These are phyloP conservation scores for Acipenser transmontanus DNA, from an alignment of 2,797 vertebrate genomes.

Conservation along the genomic window DNA sequence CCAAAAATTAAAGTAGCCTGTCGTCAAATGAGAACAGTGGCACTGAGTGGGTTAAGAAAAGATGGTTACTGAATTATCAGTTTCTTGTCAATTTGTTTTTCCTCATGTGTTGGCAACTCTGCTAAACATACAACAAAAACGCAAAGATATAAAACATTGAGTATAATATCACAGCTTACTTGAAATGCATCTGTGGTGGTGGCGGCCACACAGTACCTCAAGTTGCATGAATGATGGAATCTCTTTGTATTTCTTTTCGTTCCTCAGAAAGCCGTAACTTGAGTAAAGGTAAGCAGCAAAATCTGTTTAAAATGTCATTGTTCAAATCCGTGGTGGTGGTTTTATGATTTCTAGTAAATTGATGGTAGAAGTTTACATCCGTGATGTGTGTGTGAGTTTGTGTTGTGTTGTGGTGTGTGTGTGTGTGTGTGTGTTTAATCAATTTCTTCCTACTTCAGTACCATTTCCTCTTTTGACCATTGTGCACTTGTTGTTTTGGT, in stretches of 20 bases:
- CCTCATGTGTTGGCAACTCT: too few relatives aligned
- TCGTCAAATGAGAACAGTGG: too few relatives aligned
- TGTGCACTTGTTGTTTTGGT: too few relatives aligned
- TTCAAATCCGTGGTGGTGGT: slow-evolving; percentile 31
- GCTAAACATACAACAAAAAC: too few relatives aligned
- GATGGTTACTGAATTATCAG: too few relatives aligned
- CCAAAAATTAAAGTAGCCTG: too few relatives aligned
- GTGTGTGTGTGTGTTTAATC: not conserved
- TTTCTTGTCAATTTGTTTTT: too few relatives aligned
- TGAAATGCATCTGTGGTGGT: not conserved
- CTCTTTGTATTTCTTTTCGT: slow-evolving; percentile 59
- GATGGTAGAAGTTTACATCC: slow-evolving; percentile 15
- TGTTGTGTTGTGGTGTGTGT: slow-evolving; percentile 13
- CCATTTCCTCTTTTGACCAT: not conserved
- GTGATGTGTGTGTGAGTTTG: slow-evolving; percentile 19
- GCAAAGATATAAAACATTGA: too few relatives aligned
- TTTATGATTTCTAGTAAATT: slow-evolving; percentile 11
- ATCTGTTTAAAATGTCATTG: slow-evolving; percentile 20
- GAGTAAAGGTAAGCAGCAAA: slow-evolving; percentile 63
- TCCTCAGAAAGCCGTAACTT: slow-evolving; percentile 64
- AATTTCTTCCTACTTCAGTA: not conserved
- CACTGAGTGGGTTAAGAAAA: too few relatives aligned
- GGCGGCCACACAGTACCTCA: slow-evolving; percentile 38
- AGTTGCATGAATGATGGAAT: slow-evolving; percentile 73
- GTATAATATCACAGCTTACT: too few relatives aligned